Percentiles rank a stretch among this genome's conserved stretches.
These are phyloP conservation scores for Eriocheir sinensis DNA, from an alignment of 1,140 invertebrate genomes.

Conservation along the genomic window DNA sequence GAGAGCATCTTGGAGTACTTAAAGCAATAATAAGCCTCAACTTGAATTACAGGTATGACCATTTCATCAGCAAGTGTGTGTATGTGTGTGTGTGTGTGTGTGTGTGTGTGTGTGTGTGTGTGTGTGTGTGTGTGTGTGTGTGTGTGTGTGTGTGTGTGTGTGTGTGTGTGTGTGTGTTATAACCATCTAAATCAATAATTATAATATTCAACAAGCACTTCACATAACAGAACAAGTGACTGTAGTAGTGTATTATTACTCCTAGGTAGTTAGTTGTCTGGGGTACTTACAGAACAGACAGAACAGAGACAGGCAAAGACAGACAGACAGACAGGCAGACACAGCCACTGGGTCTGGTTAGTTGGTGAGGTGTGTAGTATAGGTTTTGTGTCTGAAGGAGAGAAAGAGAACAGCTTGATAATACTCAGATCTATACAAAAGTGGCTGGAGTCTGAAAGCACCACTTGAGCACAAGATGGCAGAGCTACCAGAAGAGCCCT, in stretches of 20 bases:
- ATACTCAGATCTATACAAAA: neutral
- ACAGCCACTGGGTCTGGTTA: neutral
- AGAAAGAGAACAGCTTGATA: neutral
- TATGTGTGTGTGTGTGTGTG: too few species aligned
- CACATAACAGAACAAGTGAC: conserved; percentile 1
- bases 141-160: too few species aligned
- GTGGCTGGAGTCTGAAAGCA: conserved; percentile 33
- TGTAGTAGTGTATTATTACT: neutral
- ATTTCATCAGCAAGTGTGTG: neutral
- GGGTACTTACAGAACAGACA: neutral
- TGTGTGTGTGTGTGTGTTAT: neutral
- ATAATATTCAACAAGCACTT: neutral
- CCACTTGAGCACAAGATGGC: conserved; percentile 47
- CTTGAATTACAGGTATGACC: conserved; percentile 10
- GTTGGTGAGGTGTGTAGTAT: too few species aligned
- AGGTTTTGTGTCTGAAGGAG: too few species aligned
- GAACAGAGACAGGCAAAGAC: neutral
- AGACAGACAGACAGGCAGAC: conserved; percentile 28
- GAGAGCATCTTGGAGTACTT: neutral
- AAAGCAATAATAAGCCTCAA: neutral
- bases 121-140: too few species aligned
- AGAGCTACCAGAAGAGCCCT: neutral
- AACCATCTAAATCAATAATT: neutral
- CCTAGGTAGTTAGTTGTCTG: neutral
- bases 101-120: too few species aligned